phyloP scores from a whole-genome alignment of 2,888 invertebrate species.

The Cerceris rybyensis region DNA sequence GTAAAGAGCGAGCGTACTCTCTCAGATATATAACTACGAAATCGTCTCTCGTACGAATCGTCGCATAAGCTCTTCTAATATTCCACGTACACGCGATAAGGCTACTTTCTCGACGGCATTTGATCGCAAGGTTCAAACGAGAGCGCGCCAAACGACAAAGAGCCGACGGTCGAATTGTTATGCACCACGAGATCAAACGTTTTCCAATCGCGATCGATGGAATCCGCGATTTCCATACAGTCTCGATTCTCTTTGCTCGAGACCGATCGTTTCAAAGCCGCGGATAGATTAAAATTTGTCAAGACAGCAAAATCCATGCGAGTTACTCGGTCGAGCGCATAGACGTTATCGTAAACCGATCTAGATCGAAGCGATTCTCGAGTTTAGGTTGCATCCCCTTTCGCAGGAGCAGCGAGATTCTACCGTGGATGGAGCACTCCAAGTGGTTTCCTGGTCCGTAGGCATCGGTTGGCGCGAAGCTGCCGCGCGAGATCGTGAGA shows the following conservation, averaged over 20 bases:
- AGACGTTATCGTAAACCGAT: constrained; percentile 25
- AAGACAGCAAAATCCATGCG: constrained; percentile 9
- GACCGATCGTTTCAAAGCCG: background rate
- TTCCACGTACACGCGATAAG: background rate
- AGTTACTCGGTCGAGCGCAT: constrained; percentile 18
- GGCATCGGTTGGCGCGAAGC: constrained; percentile 28
- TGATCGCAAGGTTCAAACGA: background rate
- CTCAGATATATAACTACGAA: background rate
- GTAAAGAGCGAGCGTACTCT: background rate
- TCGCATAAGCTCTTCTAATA: background rate
- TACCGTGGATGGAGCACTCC: background rate
- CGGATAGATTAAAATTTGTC: constrained; percentile 24
- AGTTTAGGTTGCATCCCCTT: constrained; percentile 16
- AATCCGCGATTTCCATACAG: background rate
- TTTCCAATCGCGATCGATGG: background rate
- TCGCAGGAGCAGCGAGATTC: constrained; percentile 12
- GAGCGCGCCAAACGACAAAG: background rate
- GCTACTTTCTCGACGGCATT: background rate
- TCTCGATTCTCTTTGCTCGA: background rate
- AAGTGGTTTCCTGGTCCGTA: constrained; percentile 5
- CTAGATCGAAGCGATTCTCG: constrained; percentile 16
- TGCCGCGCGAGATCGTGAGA: constrained; percentile 72
- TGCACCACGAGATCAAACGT: background rate
- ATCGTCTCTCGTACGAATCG: background rate
- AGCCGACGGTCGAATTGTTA: background rate